These are phyloP conservation scores for Pseudomyrmex flavicornis DNA, from an alignment of 1,140 invertebrate species.

Conservation along the genomic window DNA sequence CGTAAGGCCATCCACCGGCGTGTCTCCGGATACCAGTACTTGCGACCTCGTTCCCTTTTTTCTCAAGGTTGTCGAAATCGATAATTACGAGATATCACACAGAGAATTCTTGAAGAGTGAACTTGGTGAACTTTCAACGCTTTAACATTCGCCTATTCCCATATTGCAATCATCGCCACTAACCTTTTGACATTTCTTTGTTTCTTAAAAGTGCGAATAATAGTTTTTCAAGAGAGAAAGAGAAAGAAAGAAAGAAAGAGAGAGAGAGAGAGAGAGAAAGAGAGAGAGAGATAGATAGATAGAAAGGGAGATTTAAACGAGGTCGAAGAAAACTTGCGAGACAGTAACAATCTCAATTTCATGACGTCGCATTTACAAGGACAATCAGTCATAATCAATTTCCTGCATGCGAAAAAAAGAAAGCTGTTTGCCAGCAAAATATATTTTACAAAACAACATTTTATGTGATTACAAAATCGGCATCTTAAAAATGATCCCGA, in stretches of 20 bases:
- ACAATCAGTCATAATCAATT: conserved; percentile 68
- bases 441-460: background rate
- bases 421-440: conserved; percentile 48
- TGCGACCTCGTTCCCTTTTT: conserved; percentile 58
- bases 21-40: background rate
- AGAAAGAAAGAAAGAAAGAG: background rate
- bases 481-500: conserved; percentile 3
- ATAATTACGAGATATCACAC: background rate
- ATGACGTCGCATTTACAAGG: conserved; percentile 42
- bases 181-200: background rate
- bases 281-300: too few relatives aligned
- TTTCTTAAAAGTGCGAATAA: background rate
- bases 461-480: background rate
- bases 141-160: background rate
- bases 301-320: background rate
- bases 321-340: background rate
- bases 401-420: conserved; percentile 60
- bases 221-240: background rate
- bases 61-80: conserved; percentile 47
- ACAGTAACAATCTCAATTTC: conserved; percentile 26
- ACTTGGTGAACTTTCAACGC: background rate
- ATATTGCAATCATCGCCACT: background rate
- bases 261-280: too few relatives aligned
- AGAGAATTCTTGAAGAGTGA: background rate
- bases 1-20: conserved; percentile 45